A percentile compares a stretch with the other conserved stretches of the same genome.
Conservation (phyloP, 2,797 vertebrate genomes). For the Centropyge bicolor region DNA sequence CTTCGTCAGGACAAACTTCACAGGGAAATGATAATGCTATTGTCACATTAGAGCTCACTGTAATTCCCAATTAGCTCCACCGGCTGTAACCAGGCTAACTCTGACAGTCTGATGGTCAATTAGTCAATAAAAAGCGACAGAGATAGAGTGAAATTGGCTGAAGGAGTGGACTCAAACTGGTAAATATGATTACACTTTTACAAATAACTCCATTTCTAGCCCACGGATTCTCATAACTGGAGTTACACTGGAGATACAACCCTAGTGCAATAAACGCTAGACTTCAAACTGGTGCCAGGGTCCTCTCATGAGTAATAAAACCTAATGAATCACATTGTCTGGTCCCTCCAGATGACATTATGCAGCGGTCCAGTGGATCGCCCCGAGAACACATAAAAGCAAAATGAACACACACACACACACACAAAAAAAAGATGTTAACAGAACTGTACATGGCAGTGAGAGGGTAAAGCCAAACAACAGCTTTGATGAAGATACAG, state of each 20-base stretch:
- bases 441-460: slow-evolving; percentile 39
- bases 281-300: slow-evolving; percentile 44
- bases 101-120: slow-evolving; percentile 53
- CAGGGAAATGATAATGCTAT: slow-evolving; percentile 24
- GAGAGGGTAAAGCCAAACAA: slow-evolving; percentile 56
- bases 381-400: slow-evolving; percentile 31
- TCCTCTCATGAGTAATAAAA: slow-evolving; percentile 61
- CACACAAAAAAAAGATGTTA: slow-evolving; percentile 32
- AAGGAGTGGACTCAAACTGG: slow-evolving; percentile 59
- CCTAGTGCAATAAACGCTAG: slow-evolving; percentile 37
- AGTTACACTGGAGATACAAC: slow-evolving; percentile 35
- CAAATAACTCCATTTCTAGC: slow-evolving; percentile 50
- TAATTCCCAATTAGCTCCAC: slow-evolving; percentile 48
- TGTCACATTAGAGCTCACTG: slow-evolving; percentile 49
- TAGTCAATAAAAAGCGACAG: slow-evolving; percentile 60
- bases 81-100: slow-evolving; percentile 37
- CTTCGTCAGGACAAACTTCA: slow-evolving; percentile 49
- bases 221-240: slow-evolving; percentile 57
- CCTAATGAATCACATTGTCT: slow-evolving; percentile 55
- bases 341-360: slow-evolving; percentile 52
- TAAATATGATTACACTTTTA: slow-evolving; percentile 68
- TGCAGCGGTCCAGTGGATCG: slow-evolving; percentile 42
- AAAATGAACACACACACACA: slow-evolving; percentile 39
- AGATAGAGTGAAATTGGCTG: slow-evolving; percentile 48
- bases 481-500: slow-evolving; percentile 52